Evolutionary conservation across 2,113 vertebrate genomes (phyloP).

Genomic region (Muntiacus reevesi): DNA sequence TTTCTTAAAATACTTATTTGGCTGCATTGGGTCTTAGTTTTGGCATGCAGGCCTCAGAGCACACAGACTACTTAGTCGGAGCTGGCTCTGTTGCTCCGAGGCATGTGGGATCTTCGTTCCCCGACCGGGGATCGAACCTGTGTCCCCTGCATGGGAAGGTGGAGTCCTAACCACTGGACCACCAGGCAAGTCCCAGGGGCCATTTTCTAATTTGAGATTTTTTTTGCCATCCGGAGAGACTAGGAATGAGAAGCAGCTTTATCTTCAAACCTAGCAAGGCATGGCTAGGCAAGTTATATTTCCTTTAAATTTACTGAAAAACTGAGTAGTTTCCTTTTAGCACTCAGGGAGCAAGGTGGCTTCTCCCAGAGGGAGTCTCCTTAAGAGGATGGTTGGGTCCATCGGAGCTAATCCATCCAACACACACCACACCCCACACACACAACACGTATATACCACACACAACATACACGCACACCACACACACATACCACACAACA

Average conservation of each 20-base stretch:
- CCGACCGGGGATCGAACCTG: background rate
- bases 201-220: background rate
- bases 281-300: background rate
- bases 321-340: background rate
- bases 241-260: background rate
- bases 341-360: background rate
- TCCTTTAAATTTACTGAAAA: background rate
- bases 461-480: too few species aligned
- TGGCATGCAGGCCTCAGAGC: background rate
- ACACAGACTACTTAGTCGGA: background rate
- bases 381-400: background rate
- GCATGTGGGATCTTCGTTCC: background rate
- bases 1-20: background rate
- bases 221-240: background rate
- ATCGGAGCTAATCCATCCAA: too few species aligned
- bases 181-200: background rate
- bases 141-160: background rate
- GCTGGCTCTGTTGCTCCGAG: background rate
- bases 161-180: background rate
- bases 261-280: background rate
- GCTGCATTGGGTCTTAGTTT: background rate
- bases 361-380: background rate
- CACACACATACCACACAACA: too few species aligned
- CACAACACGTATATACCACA: too few species aligned
- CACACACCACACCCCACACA: too few species aligned